phyloP scores from a whole-genome alignment of 1,140 invertebrate genomes.

The Dinoponera quadriceps region DNA sequence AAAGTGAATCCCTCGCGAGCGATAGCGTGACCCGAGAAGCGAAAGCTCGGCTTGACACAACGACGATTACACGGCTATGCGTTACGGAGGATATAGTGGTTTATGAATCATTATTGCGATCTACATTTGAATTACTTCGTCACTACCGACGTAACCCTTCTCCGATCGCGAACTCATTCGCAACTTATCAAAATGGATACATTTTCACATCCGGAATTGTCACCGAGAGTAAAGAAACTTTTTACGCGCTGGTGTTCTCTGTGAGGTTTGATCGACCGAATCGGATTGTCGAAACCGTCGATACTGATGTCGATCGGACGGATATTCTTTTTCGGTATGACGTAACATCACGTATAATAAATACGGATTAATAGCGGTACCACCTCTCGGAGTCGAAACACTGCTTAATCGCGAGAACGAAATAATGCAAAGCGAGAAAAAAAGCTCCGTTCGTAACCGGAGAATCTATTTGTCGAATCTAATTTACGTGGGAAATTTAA shows the following conservation, averaged over 20 bases:
- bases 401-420: conserved; percentile 33
- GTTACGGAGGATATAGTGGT: too few species aligned
- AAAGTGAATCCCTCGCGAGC: too few species aligned
- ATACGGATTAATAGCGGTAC: conserved; percentile 7
- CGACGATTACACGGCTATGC: too few species aligned
- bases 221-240: not conserved
- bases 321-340: not conserved
- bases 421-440: not conserved
- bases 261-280: not conserved
- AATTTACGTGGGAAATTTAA: conserved; percentile 52
- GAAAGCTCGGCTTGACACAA: too few species aligned
- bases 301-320: conserved; percentile 16
- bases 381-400: conserved; percentile 19
- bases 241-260: not conserved
- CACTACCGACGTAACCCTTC: too few species aligned
- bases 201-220: not conserved
- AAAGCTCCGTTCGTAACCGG: too few species aligned
- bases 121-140: too few species aligned
- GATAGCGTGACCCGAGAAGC: too few species aligned
- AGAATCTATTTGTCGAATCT: conserved; percentile 38
- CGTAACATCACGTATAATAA: conserved; percentile 16
- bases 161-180: too few species aligned
- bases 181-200: too few species aligned
- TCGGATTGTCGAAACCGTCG: not conserved
- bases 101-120: too few species aligned